Evolutionary conservation across 2,113 vertebrate species (phyloP).

Genomic region (Tyrannus savana): DNA sequence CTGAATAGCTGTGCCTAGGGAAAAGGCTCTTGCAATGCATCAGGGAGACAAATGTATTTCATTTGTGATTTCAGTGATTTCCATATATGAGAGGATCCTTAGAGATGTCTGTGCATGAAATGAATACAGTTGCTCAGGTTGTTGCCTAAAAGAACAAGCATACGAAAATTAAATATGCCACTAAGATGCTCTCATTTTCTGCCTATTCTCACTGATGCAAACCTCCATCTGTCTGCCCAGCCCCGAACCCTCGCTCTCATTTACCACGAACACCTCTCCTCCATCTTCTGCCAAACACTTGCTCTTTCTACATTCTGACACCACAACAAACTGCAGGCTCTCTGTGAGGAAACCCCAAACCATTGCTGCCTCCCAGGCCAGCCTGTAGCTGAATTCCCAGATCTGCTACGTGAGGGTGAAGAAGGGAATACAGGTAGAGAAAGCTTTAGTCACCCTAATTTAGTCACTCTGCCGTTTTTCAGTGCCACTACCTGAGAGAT

Average conservation of each 20-base stretch:
- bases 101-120: constrained; percentile 16
- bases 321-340: neutral
- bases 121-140: constrained; percentile 38
- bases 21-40: neutral
- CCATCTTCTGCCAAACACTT: neutral
- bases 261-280: neutral
- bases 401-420: neutral
- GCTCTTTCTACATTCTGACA: neutral
- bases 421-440: neutral
- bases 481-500: neutral
- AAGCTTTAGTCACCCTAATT: neutral
- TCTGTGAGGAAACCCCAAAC: neutral
- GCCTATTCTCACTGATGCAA: neutral
- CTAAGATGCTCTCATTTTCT: constrained; percentile 7
- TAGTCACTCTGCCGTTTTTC: neutral
- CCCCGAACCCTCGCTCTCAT: neutral
- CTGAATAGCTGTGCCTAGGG: neutral
- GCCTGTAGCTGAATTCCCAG: neutral
- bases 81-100: constrained; percentile 26
- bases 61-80: constrained; percentile 43
- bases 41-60: constrained; percentile 28
- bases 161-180: neutral
- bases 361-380: neutral
- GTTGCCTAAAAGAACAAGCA: constrained; percentile 22
- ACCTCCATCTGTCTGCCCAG: neutral